Conservation (phyloP, 2,113 vertebrate species). For the Saccopteryx leptura region DNA sequence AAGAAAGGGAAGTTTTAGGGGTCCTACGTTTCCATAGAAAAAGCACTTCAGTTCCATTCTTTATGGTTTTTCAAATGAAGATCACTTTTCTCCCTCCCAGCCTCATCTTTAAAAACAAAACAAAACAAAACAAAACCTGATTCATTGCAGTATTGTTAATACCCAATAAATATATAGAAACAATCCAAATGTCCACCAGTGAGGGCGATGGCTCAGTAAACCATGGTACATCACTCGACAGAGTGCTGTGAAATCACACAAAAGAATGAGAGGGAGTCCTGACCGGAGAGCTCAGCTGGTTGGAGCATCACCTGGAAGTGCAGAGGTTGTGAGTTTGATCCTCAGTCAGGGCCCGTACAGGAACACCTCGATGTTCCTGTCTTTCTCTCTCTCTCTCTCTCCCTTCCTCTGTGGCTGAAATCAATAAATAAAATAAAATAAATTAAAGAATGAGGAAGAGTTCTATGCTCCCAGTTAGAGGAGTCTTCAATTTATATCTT, state of each 20-base stretch:
- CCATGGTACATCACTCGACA: fast-evolving
- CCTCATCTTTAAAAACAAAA: neutral
- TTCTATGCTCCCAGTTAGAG: neutral
- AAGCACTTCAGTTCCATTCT: neutral
- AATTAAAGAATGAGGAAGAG: neutral
- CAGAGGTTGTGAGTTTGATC: too few species aligned
- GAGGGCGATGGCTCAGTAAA: neutral
- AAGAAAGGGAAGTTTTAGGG: neutral
- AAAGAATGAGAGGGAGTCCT: neutral
- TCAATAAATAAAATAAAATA: too few species aligned
- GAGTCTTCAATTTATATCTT: neutral
- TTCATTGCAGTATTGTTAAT: neutral
- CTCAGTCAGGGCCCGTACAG: too few species aligned
- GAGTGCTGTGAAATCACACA: neutral
- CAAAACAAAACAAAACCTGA: neutral
- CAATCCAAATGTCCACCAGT: neutral
- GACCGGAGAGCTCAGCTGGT: too few species aligned
- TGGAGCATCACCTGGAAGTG: too few species aligned
- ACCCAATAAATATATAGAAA: neutral
- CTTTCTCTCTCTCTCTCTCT: too few species aligned
- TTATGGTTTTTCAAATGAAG: neutral
- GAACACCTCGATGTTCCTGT: too few species aligned
- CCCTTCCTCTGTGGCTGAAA: too few species aligned
- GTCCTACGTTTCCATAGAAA: neutral
- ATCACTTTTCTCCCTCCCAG: neutral